Percentiles rank a stretch among this genome's conserved stretches.
Conservation (phyloP, 2,888 invertebrate species). For the Tetragnatha montana region DNA sequence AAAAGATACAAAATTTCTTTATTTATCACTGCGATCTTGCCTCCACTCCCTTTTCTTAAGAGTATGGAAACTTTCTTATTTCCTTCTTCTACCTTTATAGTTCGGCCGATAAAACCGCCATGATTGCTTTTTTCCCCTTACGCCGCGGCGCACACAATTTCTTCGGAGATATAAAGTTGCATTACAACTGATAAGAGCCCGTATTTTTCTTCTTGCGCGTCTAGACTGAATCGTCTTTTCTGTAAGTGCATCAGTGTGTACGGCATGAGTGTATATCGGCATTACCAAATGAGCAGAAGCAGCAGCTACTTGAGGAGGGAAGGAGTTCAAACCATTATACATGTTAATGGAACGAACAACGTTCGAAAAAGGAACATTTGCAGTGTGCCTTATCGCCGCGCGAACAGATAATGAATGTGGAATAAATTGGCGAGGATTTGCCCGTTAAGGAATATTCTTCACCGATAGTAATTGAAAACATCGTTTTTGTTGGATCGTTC, state of each 20-base stretch:
- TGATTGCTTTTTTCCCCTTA: not conserved
- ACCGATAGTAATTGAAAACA: not conserved
- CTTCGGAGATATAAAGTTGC: constrained; percentile 32
- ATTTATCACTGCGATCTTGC: not conserved
- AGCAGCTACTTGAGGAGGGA: constrained; percentile 16
- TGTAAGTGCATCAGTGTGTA: constrained; percentile 11
- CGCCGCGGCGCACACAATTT: constrained; percentile 11
- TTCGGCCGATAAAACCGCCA: constrained; percentile 29
- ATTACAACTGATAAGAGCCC: constrained; percentile 30
- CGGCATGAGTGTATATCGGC: not conserved
- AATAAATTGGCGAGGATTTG: not conserved
- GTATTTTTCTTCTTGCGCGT: constrained; percentile 11
- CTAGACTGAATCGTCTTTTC: constrained; percentile 34
- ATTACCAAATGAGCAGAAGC: constrained; percentile 20
- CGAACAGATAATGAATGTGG: not conserved
- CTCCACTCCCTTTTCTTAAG: not conserved
- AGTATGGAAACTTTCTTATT: constrained; percentile 13
- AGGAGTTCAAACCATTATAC: not conserved
- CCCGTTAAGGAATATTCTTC: not conserved
- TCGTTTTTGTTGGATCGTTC: not conserved
- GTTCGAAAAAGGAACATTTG: not conserved
- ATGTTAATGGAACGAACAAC: not conserved
- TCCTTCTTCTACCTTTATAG: not conserved
- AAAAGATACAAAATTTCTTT: not conserved
- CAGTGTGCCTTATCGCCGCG: not conserved